Evolutionary conservation across 1,140 invertebrate genomes (phyloP), one percentile per base, ranked within the genome.

Genomic region (Agrypnia vestita): DNA sequence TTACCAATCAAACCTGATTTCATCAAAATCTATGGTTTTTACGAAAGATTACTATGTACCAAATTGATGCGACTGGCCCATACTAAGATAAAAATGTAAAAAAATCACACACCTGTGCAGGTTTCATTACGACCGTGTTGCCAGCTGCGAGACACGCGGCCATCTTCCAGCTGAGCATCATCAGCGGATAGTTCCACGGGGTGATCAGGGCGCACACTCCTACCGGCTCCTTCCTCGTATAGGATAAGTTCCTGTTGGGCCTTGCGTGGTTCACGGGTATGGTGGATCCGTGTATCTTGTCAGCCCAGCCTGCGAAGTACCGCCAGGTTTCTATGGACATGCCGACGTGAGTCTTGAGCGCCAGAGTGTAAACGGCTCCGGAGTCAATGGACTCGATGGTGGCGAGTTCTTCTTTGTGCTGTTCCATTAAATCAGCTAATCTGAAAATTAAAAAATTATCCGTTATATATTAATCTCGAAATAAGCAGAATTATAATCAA

Each of bases 81-180:
- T 6, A 35, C 25, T 6, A 35, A 35, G 25, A 35, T 6, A 35
- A 35, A 35, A 35, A 35, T 3, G 25, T 35, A 35, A 35, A 35
- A 35, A 35, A 35, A 35, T 35, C 25, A 35, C 25, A 35, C 6
- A 90, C 89, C 85, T 98, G 97, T 0, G 98, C 97, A 0, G 97
- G 95, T 87, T 99, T 99, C 90, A 99, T 95, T 0, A 99, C 93
- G 12, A 98, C 94, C 0, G 94, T 96, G 84, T 99, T 99, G 11
- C 98, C 97, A 17, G 96, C 96, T 0, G 97, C 96, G 17, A 99
- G 90, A 81, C 98, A 98, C 0, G 98, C 97, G 0, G 97, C 98
- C 91, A 99, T 94, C 86, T 99, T 99, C 97, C 97, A 99, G 0
- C 97, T 96, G n/a, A 98, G 90, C 97, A 99, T 99, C 92, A 99